Conservation (phyloP, 2,797 vertebrate species). For the Sibirionetta formosa region DNA sequence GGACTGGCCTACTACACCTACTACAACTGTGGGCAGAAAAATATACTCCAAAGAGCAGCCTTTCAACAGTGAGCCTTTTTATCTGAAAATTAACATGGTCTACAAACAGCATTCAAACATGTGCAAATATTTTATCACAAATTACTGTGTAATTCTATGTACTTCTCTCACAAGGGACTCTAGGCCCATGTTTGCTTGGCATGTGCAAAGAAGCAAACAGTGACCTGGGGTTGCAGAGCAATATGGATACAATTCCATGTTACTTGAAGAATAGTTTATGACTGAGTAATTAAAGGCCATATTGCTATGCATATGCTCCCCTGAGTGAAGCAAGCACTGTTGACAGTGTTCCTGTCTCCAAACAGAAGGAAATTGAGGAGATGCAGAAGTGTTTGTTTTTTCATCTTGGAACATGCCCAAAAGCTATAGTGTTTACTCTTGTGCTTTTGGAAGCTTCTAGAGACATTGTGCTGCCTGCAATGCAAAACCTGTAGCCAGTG, state of each 20-base stretch:
- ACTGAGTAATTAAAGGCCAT: constrained; percentile 60
- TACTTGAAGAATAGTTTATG: background rate
- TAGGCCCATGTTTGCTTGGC: background rate
- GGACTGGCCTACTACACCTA: background rate
- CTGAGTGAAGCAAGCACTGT: constrained; percentile 22
- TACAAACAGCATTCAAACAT: background rate
- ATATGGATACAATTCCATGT: background rate
- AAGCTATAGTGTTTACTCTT: background rate
- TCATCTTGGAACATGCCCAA: constrained; percentile 23
- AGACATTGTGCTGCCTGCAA: background rate
- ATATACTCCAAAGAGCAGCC: background rate
- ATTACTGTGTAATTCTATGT: background rate
- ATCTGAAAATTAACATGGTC: background rate
- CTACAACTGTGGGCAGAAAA: background rate
- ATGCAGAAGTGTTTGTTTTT: constrained; percentile 4
- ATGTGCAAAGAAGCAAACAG: background rate
- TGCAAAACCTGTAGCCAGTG: background rate
- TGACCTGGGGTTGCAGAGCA: constrained; percentile 22
- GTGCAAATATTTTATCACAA: background rate
- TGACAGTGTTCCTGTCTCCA: constrained; percentile 42
- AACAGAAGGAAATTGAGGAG: constrained; percentile 56
- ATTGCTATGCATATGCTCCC: constrained; percentile 52
- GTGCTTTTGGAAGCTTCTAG: constrained; percentile 33
- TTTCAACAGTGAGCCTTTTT: background rate
- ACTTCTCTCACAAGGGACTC: background rate